Base-by-base conservation (phyloP, 2,113 vertebrate genomes). In the Pelodiscus sinensis region DNA sequence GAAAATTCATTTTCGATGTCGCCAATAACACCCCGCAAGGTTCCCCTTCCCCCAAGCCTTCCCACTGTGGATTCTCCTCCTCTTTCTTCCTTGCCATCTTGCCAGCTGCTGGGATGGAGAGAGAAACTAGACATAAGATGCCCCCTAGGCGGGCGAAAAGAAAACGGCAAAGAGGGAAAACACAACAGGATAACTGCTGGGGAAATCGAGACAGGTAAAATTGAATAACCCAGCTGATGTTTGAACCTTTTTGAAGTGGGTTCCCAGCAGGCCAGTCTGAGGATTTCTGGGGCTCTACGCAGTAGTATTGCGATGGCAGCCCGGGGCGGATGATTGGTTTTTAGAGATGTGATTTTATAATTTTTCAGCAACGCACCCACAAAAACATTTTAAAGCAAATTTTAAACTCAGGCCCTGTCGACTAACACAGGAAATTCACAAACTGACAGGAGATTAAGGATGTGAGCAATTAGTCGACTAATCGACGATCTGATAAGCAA, bases 1-100 rank as follows among this genome's bases (percentile, higher is more conserved):
- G 31, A 68, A n/a, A n/a, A 15, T n/a, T 16, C 31, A 3, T n/a
- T 68, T 31, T 31, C 1, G 62, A n/a, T 31, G 62, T n/a, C 3
- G 31, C 62, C 12, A 16, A 68, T n/a, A 68, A n/a, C 62, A 18
- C 16, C 19, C 15, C 4, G 2, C 2, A 1, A 8, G 2, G 31
- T 68, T 68, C 4, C 4, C 4, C 62, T 68, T 68, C 14, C 16
- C 31, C 15, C 4, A 16, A 31, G 8, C 31, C 62, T n/a, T n/a
- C 62, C 62, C 4, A 31, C 62, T 9, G 31, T 19, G 31, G 31
- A n/a, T 68, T 68, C 15, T 68, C 62, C 29, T 68, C 62, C 31
- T 31, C 3, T 15, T 31, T 68, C 31, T 68, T 31, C 15, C 62
- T 68, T 15, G 2, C 29, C 62, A n/a, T 68, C 16, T 16, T 68